Percentiles rank a stretch among this genome's conserved stretches.
phyloP scores from a whole-genome alignment of 2,113 vertebrate species.

The Malaclemys terrapin region DNA sequence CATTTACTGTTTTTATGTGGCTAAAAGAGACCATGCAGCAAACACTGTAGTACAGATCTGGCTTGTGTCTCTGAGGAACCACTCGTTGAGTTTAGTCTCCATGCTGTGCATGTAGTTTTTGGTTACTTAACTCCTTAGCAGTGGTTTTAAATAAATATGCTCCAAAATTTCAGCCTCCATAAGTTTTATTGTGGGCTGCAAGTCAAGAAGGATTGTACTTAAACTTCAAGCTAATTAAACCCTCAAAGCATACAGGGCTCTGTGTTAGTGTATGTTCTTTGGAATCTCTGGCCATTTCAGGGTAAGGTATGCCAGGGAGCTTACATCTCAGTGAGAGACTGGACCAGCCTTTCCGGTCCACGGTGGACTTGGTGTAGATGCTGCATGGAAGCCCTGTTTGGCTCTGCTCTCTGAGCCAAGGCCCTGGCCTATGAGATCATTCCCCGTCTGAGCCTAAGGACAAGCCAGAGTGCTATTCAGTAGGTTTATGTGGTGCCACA shows the following conservation, averaged over 20 bases:
- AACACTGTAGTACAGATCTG: not conserved
- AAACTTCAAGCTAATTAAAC: not conserved
- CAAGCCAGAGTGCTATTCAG: not conserved
- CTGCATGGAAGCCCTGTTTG: not conserved
- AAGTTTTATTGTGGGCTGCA: not conserved
- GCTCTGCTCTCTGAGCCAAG: too few species aligned
- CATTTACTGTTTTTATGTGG: not conserved
- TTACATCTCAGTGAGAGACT: not conserved
- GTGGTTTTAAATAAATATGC: not conserved
- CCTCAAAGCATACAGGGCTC: not conserved
- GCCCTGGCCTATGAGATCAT: not conserved
- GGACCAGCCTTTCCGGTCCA: not conserved
- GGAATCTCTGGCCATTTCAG: not conserved
- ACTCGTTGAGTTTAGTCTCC: not conserved
- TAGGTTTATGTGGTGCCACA: not conserved
- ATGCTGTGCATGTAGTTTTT: not conserved
- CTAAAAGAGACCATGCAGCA: slow-evolving; percentile 3
- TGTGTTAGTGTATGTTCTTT: too few species aligned
- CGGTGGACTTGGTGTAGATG: not conserved
- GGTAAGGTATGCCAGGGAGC: not conserved
- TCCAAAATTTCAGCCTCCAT: not conserved
- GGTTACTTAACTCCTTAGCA: not conserved
- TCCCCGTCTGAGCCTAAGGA: not conserved
- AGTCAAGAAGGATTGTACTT: not conserved
- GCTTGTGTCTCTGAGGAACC: not conserved